Evolutionary conservation across 2,113 vertebrate genomes (phyloP).

Genomic region (Gadus macrocephalus): DNA sequence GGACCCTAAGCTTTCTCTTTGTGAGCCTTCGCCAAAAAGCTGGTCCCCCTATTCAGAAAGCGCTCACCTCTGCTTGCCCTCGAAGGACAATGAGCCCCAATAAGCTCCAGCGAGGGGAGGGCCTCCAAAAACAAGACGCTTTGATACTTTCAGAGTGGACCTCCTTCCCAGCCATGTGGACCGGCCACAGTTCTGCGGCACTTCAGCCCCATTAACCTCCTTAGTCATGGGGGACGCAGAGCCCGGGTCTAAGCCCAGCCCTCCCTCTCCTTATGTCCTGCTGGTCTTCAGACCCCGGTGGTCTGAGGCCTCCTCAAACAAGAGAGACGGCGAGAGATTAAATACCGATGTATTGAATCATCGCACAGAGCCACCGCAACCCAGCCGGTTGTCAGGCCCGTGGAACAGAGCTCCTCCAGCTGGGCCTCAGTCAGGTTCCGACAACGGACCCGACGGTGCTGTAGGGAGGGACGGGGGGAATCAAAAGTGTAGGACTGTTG

Average conservation of each 20-base stretch:
- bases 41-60: constrained; percentile 46
- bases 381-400: constrained; percentile 58
- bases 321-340: constrained; percentile 64
- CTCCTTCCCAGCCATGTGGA: constrained; percentile 53
- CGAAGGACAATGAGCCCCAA: constrained; percentile 69
- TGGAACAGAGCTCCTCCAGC: constrained; percentile 54
- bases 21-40: constrained; percentile 56
- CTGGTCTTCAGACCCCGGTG: constrained; percentile 64
- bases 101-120: constrained; percentile 28
- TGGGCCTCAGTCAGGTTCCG: constrained; percentile 45
- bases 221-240: constrained; percentile 58
- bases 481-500: constrained; percentile 56
- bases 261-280: constrained; percentile 70
- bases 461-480: constrained; percentile 39
- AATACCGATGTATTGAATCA: constrained; percentile 59
- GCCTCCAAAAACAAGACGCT: constrained; percentile 59
- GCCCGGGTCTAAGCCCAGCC: constrained; percentile 62
- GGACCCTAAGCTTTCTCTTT: constrained; percentile 43
- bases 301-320: constrained; percentile 61
- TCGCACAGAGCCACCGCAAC: constrained; percentile 59
- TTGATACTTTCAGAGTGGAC: constrained; percentile 63
- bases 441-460: constrained; percentile 43
- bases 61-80: constrained; percentile 72
- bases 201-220: constrained; percentile 69
- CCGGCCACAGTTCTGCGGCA: constrained; percentile 52